Evolutionary conservation across 2,797 vertebrate species (phyloP).

Genomic region (Gobio occitaniae): DNA sequence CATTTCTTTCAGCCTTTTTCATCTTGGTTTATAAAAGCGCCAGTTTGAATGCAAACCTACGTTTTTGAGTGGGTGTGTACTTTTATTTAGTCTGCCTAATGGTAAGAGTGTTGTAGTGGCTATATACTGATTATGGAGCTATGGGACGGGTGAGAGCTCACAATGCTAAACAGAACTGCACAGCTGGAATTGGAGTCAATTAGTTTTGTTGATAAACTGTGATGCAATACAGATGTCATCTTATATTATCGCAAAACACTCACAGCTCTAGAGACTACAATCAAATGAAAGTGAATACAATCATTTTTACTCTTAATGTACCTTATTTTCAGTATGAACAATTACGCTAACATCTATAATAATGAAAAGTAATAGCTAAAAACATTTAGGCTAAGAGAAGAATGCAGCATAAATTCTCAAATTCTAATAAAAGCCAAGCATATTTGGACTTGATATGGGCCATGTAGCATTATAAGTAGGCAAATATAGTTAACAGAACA

Average conservation of each 20-base stretch:
- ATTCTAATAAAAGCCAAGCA: not conserved
- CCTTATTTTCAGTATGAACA: not conserved
- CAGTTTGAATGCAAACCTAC: not conserved
- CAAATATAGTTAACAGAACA: not conserved
- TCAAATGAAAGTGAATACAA: not conserved
- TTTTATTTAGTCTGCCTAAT: conserved; percentile 21
- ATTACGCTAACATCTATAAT: not conserved
- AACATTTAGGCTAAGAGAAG: not conserved
- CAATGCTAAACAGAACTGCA: not conserved
- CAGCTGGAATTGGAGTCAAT: not conserved
- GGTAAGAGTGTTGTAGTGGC: not conserved
- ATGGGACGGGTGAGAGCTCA: not conserved
- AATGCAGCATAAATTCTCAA: not conserved
- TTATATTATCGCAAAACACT: not conserved
- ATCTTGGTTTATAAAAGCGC: conserved; percentile 10
- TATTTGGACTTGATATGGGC: not conserved
- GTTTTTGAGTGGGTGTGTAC: not conserved
- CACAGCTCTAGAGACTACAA: no score
- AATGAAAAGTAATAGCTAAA: not conserved
- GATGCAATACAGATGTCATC: not conserved
- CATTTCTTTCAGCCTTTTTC: conserved; percentile 11
- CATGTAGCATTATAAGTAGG: not conserved
- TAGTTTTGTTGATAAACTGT: conserved; percentile 9
- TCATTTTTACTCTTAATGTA: not conserved
- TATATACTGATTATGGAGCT: conserved; percentile 24